Conservation (phyloP, 2,888 invertebrate species). For the Ormia ochracea region DNA sequence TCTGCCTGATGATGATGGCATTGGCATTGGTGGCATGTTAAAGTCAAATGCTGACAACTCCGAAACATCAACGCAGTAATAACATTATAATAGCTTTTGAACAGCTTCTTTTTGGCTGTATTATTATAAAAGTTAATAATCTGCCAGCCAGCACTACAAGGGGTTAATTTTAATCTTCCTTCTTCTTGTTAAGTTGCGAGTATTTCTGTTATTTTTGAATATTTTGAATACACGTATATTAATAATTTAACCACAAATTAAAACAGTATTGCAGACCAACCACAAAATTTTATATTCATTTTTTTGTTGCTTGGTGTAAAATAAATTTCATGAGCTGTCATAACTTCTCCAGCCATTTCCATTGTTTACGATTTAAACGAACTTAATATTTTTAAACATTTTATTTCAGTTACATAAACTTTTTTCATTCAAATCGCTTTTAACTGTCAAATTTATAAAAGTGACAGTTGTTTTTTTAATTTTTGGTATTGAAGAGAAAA, state of each 20-base stretch:
- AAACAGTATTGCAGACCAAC: conserved; percentile 49
- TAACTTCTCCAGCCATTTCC: conserved; percentile 18
- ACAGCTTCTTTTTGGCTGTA: not conserved
- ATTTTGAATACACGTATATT: conserved; percentile 40
- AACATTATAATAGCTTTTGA: not conserved
- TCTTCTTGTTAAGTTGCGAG: not conserved
- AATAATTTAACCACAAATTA: conserved; percentile 57
- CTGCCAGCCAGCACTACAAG: conserved; percentile 40
- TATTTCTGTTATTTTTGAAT: conserved; percentile 1
- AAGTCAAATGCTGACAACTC: conserved; percentile 41
- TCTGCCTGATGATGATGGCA: conserved; percentile 10
- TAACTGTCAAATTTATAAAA: conserved; percentile 44
- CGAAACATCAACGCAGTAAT: conserved; percentile 17
- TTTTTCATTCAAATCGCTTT: conserved; percentile 11
- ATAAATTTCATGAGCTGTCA: conserved; percentile 17
- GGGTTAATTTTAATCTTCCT: conserved; percentile 28
- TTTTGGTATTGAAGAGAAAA: not conserved
- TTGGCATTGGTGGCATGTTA: conserved; percentile 49
- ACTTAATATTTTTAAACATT: conserved; percentile 14
- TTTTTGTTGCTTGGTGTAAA: not conserved
- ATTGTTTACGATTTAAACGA: conserved; percentile 32
- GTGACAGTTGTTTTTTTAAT: conserved; percentile 26
- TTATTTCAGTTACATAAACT: not conserved
- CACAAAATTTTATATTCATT: conserved; percentile 18
- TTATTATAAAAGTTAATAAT: conserved; percentile 42